Percentiles rank a stretch among this genome's conserved stretches.
These are phyloP conservation scores for Diorhabda sublineata DNA, from an alignment of 1,140 invertebrate genomes.

Conservation along the genomic window DNA sequence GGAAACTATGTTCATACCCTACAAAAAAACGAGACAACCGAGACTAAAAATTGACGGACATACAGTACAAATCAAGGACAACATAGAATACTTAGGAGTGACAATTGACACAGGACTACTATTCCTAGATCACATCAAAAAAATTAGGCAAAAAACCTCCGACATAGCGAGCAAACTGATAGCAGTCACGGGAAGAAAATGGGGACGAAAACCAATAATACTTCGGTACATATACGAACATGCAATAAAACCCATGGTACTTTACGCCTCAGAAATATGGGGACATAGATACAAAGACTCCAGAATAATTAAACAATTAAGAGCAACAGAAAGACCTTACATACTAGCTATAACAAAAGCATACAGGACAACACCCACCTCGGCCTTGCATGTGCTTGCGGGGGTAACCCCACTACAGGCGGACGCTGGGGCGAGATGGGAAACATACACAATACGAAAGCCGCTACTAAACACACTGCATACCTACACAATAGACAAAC, in stretches of 20 bases:
- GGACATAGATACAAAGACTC: background rate
- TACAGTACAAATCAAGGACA: background rate
- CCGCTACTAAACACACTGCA: too few relatives aligned
- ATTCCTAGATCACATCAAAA: conserved; percentile 23
- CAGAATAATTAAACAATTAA: conserved; percentile 19
- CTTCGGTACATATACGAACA: background rate
- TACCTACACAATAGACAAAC: background rate
- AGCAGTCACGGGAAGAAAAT: background rate
- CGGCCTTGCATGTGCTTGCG: conserved; percentile 23
- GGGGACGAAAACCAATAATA: background rate
- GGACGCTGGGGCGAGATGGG: conserved; percentile 3
- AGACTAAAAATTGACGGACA: conserved; percentile 10
- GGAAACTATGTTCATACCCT: conserved; percentile 20
- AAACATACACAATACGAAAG: background rate
- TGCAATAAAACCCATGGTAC: background rate
- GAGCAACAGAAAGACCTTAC: conserved; percentile 24
- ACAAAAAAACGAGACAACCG: conserved; percentile 19
- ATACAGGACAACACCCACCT: conserved; percentile 6
- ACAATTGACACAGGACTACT: conserved; percentile 20
- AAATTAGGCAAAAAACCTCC: conserved; percentile 12
- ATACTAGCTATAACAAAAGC: conserved; percentile 12
- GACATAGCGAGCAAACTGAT: background rate
- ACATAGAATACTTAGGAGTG: conserved; percentile 27
- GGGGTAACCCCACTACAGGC: conserved; percentile 23
- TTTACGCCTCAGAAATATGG: too few relatives aligned